Evolutionary conservation across 2,113 vertebrate species (phyloP), one percentile per base, ranked within the genome.

Genomic region (Helogale parvula): DNA sequence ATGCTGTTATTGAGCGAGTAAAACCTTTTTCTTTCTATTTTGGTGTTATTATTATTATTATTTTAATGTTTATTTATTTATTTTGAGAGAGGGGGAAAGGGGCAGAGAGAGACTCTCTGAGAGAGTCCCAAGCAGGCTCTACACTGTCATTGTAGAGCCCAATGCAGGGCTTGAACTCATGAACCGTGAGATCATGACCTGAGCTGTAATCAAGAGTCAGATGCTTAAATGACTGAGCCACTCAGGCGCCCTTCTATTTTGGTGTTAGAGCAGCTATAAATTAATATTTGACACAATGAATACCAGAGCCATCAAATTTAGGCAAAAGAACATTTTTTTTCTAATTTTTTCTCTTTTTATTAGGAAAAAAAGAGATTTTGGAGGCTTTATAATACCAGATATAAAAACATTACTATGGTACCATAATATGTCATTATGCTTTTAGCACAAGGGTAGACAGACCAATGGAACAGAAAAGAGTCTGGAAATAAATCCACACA

Each of bases 321-420:
- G 85, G 45, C 79, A 89, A 93, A 94, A 66, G 13, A 47, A 88
- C 17, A 41, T 41, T 85, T 74, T 85, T 85, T 88, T 31, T 85
- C 16, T 45, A 74, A 47, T 89, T 90, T 77, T 79, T 88, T 97
- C n/a, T 92, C n/a, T 92, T 96, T 89, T 86, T 65, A 92, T 96
- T 90, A 92, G 79, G 79, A 77, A 63, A 80, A 35, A 76, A 71
- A 38, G 12, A 89, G 12, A 89, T 71, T 93, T 87, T 54, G 35
- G 79, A 86, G 47, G 16, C 54, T 76, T 77, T 77, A 47, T 81
- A 88, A 31, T 60, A 85, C 29, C 41, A 82, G 90, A 90, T 71
- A 21, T n/a, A 47, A 93, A 90, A 45, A 54, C 17, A 60, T 65
- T 69, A 65, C 14, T 80, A 60, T 76, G 60, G 60, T 92, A 52